Base-by-base conservation (phyloP, 2,888 invertebrate species). In the Tipula lateralis region DNA sequence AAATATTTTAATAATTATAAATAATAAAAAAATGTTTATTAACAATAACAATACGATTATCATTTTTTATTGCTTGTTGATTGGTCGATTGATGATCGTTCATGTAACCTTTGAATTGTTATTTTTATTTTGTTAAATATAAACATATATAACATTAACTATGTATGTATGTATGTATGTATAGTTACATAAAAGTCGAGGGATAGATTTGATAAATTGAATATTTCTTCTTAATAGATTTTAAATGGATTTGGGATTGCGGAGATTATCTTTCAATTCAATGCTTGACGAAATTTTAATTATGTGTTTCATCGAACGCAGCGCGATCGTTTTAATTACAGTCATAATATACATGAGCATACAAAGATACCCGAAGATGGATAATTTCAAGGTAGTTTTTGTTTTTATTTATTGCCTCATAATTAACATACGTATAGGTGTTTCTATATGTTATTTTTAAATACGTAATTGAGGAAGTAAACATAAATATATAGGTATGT, bases 201-300 rank as follows among this genome's bases (percentile, higher is more conserved):
- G 16, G 16, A 16, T 50, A 50, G 44, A 66, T 66, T 66, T 66
- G 66, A 24, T 66, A 66, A 66, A 66, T 66, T 66, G 24, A 66
- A 24, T 24, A 66, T 66, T 24, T 24, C 66, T 19, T 66, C 24
- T 66, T 66, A 66, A 66, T 66, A 66, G 66, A 24, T 66, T 66
- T 66, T 66, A 66, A 66, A 66, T 66, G 66, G 66, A 24, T 66
- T 66, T 66, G 66, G 24, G 66, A 24, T 66, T 66, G 66, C 24
- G 2, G 24, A 66, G 66, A 24, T 1, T 66, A 24, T 19, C 66
- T 66, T 24, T 44, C n/a, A 44, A 44, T 24, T 9, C 24, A 24
- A 66, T 66, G 66, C 66, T 24, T 66, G 66, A 66, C 66, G 66
- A 66, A 66, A 66, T 66, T 66, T 66, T 66, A 66, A 66, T 66